Conservation (phyloP, 2,888 invertebrate genomes). For the Anarsia innoxiella region DNA sequence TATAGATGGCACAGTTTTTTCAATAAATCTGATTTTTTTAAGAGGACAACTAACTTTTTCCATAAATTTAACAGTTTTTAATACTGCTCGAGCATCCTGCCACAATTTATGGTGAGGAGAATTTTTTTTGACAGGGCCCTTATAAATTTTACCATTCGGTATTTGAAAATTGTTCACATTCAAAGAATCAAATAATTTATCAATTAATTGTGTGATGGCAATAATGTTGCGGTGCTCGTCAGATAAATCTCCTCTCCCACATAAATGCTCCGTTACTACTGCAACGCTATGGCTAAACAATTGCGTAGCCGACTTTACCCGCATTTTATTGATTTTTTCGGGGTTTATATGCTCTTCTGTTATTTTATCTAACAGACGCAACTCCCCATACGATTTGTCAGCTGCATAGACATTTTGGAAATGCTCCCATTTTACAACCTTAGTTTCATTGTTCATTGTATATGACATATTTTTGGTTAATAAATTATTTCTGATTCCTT, state of each 20-base stretch:
- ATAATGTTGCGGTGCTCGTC: not conserved
- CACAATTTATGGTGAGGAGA: slow-evolving; percentile 17
- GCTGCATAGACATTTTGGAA: slow-evolving; percentile 2
- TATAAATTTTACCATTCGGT: slow-evolving; percentile 19
- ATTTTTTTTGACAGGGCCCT: slow-evolving; percentile 12
- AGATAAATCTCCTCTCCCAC: not conserved
- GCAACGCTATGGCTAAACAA: slow-evolving; percentile 3
- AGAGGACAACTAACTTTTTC: slow-evolving; percentile 16
- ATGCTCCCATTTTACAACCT: slow-evolving; percentile 14
- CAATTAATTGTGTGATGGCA: slow-evolving; percentile 11
- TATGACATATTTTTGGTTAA: slow-evolving; percentile 19
- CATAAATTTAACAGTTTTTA: slow-evolving; percentile 16
- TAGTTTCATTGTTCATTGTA: not conserved
- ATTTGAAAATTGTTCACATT: slow-evolving; percentile 13
- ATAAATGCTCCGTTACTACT: not conserved
- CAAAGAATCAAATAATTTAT: slow-evolving; percentile 19
- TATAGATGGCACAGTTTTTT: slow-evolving; percentile 23
- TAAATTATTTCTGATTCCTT: slow-evolving; percentile 24
- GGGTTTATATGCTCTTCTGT: not conserved
- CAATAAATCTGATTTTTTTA: too few relatives aligned
- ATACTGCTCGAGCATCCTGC: slow-evolving; percentile 12
- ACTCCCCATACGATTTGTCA: slow-evolving; percentile 9
- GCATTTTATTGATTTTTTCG: slow-evolving; percentile 2
- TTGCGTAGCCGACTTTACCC: slow-evolving; percentile 7
- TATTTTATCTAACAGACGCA: slow-evolving; percentile 5